Conservation (phyloP, 2,888 invertebrate genomes). For the Clostera curtula region DNA sequence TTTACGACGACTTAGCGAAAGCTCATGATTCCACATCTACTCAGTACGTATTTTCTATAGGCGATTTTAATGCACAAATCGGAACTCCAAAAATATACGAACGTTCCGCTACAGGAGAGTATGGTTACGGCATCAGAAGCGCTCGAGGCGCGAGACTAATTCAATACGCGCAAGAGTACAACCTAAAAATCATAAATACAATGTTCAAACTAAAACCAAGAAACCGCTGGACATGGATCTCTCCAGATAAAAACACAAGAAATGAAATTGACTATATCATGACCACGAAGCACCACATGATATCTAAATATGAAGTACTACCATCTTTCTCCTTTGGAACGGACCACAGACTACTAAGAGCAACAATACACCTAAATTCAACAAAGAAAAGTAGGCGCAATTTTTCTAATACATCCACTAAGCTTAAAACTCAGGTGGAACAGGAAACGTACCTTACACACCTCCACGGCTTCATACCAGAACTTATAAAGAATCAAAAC, state of each 20-base stretch:
- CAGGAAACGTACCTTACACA: slow-evolving; percentile 1
- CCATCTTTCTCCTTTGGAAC: slow-evolving; percentile 3
- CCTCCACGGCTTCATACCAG: slow-evolving; percentile 1
- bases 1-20: slow-evolving; percentile 4
- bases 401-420: not conserved
- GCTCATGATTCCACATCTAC: slow-evolving; percentile 3
- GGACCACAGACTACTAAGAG: slow-evolving; percentile 3
- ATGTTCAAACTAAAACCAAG: slow-evolving; percentile 1
- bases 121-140: slow-evolving; percentile 2
- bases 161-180: slow-evolving; percentile 3
- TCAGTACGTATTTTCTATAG: slow-evolving; percentile 1
- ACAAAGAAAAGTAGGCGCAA: not conserved
- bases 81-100: not conserved
- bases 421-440: not conserved
- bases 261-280: slow-evolving; percentile 5
- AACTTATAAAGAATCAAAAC: slow-evolving; percentile 1
- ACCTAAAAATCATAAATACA: slow-evolving; percentile 4
- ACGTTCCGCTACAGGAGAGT: not conserved
- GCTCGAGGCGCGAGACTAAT: slow-evolving; percentile 1
- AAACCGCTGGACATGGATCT: slow-evolving; percentile 1
- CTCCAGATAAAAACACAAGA: slow-evolving; percentile 2
- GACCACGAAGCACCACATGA: slow-evolving; percentile 1
- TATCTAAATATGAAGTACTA: slow-evolving; percentile 3
- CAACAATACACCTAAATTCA: slow-evolving; percentile 1
- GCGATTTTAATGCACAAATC: too few relatives aligned